These are phyloP conservation scores for Thyatira batis DNA, from an alignment of 2,888 invertebrate genomes.

Conservation along the genomic window DNA sequence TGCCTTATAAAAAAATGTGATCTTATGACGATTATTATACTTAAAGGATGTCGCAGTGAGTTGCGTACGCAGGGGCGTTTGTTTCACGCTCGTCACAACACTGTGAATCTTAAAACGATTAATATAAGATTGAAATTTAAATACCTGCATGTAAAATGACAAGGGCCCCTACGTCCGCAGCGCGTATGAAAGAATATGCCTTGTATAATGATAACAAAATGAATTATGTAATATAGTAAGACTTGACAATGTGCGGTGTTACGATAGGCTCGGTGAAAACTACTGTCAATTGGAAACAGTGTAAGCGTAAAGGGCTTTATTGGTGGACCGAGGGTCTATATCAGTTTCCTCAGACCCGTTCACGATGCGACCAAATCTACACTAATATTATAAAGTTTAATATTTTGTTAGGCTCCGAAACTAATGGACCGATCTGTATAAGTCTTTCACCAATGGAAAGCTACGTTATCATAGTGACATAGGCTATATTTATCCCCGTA, in stretches of 20 bases:
- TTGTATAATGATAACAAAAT: slow-evolving; percentile 79
- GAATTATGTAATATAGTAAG: slow-evolving; percentile 77
- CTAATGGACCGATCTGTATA: too few species aligned
- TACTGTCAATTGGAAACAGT: slow-evolving; percentile 68
- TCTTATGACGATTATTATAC: slow-evolving; percentile 80
- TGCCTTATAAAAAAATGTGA: slow-evolving; percentile 82
- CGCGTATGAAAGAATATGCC: slow-evolving; percentile 69
- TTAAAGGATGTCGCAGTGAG: slow-evolving; percentile 64
- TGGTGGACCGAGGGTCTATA: slow-evolving; percentile 20
- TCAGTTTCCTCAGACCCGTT: slow-evolving; percentile 9
- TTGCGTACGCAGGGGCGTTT: slow-evolving; percentile 44
- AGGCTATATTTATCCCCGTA: too few species aligned
- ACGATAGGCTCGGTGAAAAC: slow-evolving; percentile 54
- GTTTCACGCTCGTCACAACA: too few species aligned
- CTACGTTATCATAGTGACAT: too few species aligned
- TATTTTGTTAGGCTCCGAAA: too few species aligned
- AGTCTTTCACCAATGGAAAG: too few species aligned
- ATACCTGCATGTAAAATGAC: slow-evolving; percentile 10
- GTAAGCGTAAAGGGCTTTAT: slow-evolving; percentile 62
- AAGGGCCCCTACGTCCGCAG: slow-evolving; percentile 45
- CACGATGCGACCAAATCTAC: slow-evolving; percentile 22
- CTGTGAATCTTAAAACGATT: neutral
- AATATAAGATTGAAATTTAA: slow-evolving; percentile 11
- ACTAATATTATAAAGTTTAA: too few species aligned
- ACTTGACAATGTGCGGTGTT: slow-evolving; percentile 69